These are phyloP conservation scores for Sphaeramia orbicularis DNA, from an alignment of 2,797 vertebrate species.

Conservation along the genomic window DNA sequence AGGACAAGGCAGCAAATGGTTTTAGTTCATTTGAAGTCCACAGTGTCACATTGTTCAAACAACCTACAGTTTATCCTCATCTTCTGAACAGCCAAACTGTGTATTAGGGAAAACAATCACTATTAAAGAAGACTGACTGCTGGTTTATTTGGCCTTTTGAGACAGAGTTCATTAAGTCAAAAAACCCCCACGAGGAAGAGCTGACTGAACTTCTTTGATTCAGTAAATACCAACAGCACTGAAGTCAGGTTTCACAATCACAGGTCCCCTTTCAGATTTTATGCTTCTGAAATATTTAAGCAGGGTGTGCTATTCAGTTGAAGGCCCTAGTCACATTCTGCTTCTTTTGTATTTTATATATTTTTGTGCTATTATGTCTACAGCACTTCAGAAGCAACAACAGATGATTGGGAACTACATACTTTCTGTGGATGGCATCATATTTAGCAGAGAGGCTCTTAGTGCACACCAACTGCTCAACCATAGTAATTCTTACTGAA, in stretches of 20 bases:
- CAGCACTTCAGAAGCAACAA: conserved; percentile 18
- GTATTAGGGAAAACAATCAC: conserved; percentile 25
- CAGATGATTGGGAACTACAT: conserved; percentile 17
- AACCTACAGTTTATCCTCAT: not conserved
- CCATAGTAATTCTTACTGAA: not conserved
- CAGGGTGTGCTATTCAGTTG: conserved; percentile 25
- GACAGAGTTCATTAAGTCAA: conserved; percentile 41
- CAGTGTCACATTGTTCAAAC: conserved; percentile 3
- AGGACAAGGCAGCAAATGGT: not conserved
- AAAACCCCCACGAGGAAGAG: conserved; percentile 22
- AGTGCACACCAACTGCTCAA: not conserved
- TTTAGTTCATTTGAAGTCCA: not conserved
- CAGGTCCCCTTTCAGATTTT: conserved; percentile 33
- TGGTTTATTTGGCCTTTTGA: conserved; percentile 38
- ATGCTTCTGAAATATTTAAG: conserved; percentile 57
- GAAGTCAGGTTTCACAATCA: conserved; percentile 45
- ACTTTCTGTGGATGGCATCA: conserved; percentile 26
- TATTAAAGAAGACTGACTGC: conserved; percentile 17
- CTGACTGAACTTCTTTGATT: conserved; percentile 55
- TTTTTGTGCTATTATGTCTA: conserved; percentile 22
- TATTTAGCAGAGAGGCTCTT: conserved; percentile 12
- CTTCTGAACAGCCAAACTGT: conserved; percentile 6
- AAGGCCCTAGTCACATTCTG: conserved; percentile 13
- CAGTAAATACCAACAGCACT: conserved; percentile 28
- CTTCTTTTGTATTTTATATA: conserved; percentile 18